Base-by-base conservation (phyloP, 2,888 invertebrate genomes). In the Poecilobothrus nobilitatus region DNA sequence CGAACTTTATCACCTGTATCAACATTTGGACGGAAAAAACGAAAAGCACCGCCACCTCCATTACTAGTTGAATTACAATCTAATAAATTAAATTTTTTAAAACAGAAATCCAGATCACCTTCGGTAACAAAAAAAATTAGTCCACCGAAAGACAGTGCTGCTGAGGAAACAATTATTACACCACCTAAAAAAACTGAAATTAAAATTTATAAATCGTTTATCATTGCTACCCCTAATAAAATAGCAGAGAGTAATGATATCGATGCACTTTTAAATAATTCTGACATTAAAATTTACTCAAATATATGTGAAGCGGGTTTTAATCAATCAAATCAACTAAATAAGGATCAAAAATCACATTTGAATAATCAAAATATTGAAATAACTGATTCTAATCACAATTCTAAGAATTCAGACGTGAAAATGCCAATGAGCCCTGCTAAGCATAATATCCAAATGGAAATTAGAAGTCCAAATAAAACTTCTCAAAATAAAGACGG, bases 1-100 rank as follows among this genome's bases (percentile, higher is more conserved):
- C 65, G 64, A 63, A 70, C 69, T 27, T 67, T 70, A 65, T 71
- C 73, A 41, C 68, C 71, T 12, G 63, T 37, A 22, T 70, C 72
- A 63, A 72, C 73, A 5, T 68, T 72, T 20, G 75, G 78, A 70
- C 75, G 80, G 70, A 83, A 82, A 75, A 85, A 86, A 74, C 80
- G 86, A 9, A 63, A 63, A 62, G 69, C 70, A 62, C 72, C 73
- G 12, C 71, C 70, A 22, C 69, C 71, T 22, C 73, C 72, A 74
- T 72, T 78, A 73, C 62, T 77, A 77, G 71, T 65, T 61, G 64
- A 67, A 61, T 65, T 67, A 63, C n/a, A 70, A 72, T n/a, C 74
- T 73, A 67, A 76, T 74, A 73, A 71, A 64, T 66, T 69, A 4
- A 73, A 71, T 65, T 71, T 72, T 66, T 69, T 72, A 65, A 73